Evolutionary conservation across 1,140 invertebrate genomes (phyloP), one percentile per base, ranked within the genome.

Genomic region (Solenopsis fugax): DNA sequence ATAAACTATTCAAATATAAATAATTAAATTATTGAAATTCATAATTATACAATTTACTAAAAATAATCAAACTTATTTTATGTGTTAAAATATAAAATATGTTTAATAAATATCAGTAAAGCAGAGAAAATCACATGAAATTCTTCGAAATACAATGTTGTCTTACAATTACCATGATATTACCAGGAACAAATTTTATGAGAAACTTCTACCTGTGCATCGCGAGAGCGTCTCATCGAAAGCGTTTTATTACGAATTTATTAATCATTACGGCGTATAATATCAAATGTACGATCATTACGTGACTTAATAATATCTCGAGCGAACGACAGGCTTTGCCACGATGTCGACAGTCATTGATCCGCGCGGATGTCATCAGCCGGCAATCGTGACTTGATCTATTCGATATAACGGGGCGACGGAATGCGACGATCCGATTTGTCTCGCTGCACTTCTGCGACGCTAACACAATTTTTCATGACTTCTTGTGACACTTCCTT

Each of bases 401-500:
- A 13, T 69, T 81, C 64, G 18, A 64, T 64, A 64, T 64, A 64
- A 78, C 21, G 78, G 29, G 6, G 18, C 50, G 41, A 56, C 56
- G 45, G 50, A 16, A 34, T 9, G 29, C 45, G 29, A 18, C 48
- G 24, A 54, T 67, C 37, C 48, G 58, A 78, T 65, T 64, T 50
- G 45, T 62, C 18, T n/a, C 24, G 41, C 29, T 21, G 64, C 64
- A 45, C 24, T 56, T 54, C 34, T 34, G 34, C 34, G 13, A 13
- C 62, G 41, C 5, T 50, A 18, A 37, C 62, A 1, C 9, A 41
- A 48, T 64, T 34, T 72, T 48, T 72, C 78, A 50, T 29, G 50
- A 82, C 41, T 82, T 82, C 41, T 69, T 69, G 69, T 21, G 37
- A 60, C 69, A 60, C 9, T 34, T 84, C 41, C 54, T 18, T 10